Percentiles rank a stretch among this genome's conserved stretches.
phyloP scores from a whole-genome alignment of 2,888 invertebrate species.

The Limnephilus auricula region DNA sequence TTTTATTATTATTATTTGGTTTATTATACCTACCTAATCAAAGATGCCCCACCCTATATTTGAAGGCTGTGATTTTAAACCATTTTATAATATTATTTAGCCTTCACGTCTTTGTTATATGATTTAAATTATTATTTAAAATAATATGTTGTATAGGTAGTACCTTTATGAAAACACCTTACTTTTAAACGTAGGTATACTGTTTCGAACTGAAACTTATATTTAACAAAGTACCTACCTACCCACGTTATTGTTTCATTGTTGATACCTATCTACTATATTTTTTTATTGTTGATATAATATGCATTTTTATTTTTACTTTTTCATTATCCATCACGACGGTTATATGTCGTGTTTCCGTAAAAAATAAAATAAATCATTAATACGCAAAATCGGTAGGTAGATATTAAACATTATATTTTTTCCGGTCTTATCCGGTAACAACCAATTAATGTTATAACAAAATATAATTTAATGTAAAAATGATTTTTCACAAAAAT shows the following conservation, averaged over 20 bases:
- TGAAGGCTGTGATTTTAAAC: neutral
- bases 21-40: neutral
- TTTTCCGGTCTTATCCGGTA: neutral
- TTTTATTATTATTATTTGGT: neutral
- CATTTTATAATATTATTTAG: neutral
- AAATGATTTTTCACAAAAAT: too few species aligned
- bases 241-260: neutral
- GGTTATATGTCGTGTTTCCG: neutral
- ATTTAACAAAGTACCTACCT: neutral
- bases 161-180: neutral
- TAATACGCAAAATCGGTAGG: neutral
- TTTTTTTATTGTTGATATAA: neutral
- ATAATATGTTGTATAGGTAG: neutral
- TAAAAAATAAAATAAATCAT: neutral
- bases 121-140: neutral
- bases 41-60: neutral
- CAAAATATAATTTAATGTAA: too few species aligned
- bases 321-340: neutral
- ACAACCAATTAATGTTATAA: neutral
- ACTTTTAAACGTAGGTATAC: neutral
- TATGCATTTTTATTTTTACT: neutral
- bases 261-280: neutral
- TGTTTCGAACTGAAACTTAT: neutral
- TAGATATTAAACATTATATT: neutral
- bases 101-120: neutral